phyloP scores from a whole-genome alignment of 1,140 invertebrate species.

The Rhynchophorus ferrugineus region DNA sequence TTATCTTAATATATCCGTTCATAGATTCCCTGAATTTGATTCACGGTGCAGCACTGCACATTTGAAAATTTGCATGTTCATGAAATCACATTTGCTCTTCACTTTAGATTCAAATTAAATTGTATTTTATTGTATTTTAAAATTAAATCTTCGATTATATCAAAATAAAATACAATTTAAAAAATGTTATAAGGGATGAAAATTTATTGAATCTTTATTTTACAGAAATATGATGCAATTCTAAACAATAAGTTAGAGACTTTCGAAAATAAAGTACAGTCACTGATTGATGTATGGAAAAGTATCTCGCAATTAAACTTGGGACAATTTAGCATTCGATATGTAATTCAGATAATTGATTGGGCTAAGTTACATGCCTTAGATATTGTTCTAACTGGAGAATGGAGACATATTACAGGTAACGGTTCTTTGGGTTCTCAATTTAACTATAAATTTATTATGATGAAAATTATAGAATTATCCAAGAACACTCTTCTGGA shows the following conservation, averaged over 20 bases:
- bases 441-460: background rate
- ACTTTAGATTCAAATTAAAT: no score
- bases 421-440: constrained; percentile 1
- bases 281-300: constrained; percentile 37
- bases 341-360: constrained; percentile 35
- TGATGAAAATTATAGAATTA: constrained; percentile 16
- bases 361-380: constrained; percentile 38
- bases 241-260: constrained; percentile 33
- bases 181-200: no score
- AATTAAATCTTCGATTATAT: no score
- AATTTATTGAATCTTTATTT: no score
- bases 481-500: constrained; percentile 27
- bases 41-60: no score
- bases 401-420: constrained; percentile 39
- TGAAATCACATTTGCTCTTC: no score
- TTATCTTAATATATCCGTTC: no score
- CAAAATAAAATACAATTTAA: no score
- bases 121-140: no score
- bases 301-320: constrained; percentile 29
- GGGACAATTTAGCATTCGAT: constrained; percentile 28
- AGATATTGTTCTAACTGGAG: constrained; percentile 37
- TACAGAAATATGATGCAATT: constrained; percentile 36
- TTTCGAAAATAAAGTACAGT: constrained; percentile 33
- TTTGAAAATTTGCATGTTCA: no score
- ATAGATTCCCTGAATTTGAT: no score